Percentiles rank a stretch among this genome's conserved stretches.
Evolutionary conservation across 2,888 invertebrate species (phyloP).

Genomic region (Aporophyla lueneburgensis): DNA sequence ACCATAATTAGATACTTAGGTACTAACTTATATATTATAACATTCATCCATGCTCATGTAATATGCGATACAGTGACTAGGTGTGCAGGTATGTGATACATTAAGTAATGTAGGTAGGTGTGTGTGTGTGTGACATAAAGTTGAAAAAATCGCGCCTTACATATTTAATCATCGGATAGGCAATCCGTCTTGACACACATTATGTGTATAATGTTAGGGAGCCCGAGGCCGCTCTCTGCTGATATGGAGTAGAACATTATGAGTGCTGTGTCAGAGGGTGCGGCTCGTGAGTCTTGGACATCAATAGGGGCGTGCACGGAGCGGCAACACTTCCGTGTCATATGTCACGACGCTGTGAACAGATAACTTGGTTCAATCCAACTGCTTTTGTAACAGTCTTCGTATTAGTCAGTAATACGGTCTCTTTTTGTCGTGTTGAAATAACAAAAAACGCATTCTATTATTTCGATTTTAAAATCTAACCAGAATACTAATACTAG

Average conservation of each 20-base stretch:
- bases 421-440: no score
- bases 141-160: background rate
- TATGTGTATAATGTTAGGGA: slow-evolving; percentile 6
- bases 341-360: background rate
- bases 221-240: background rate
- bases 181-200: background rate
- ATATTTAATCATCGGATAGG: background rate
- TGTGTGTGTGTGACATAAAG: background rate
- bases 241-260: background rate
- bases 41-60: background rate
- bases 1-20: background rate
- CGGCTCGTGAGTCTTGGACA: slow-evolving; percentile 1
- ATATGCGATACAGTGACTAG: background rate
- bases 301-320: slow-evolving; percentile 12
- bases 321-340: background rate
- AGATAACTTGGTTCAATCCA: background rate
- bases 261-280: slow-evolving; percentile 14
- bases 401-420: background rate
- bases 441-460: no score
- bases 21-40: background rate
- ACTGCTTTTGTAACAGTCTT: background rate
- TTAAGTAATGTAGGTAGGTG: background rate
- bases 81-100: background rate
- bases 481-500: background rate
- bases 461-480: background rate